phyloP scores from a whole-genome alignment of 2,797 vertebrate genomes.

The Chiloscyllium punctatum region DNA sequence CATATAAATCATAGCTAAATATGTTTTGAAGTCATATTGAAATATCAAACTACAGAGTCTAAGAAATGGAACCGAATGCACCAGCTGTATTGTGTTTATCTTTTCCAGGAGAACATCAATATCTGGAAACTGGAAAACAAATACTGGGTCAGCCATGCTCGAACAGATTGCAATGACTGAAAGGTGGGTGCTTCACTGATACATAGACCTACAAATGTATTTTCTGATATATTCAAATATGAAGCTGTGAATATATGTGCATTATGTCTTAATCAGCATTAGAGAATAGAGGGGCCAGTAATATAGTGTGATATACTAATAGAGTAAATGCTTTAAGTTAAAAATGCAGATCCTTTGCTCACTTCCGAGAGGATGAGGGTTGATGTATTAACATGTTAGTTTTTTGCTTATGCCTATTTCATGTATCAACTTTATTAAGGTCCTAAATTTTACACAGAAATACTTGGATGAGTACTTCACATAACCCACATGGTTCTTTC shows the following conservation, averaged over 20 bases:
- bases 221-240: background rate
- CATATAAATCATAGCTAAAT: background rate
- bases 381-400: background rate
- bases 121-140: conserved; percentile 98
- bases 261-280: background rate
- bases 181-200: conserved; percentile 67
- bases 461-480: background rate
- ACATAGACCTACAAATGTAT: background rate
- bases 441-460: background rate
- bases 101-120: conserved; percentile 87
- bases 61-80: background rate
- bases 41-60: background rate
- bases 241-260: background rate
- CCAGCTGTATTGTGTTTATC: background rate
- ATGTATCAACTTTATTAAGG: background rate
- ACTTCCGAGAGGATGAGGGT: background rate
- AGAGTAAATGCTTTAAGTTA: background rate
- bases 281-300: background rate
- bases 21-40: background rate
- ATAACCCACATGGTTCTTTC: background rate
- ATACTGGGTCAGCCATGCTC: conserved; percentile 95
- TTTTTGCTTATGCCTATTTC: background rate
- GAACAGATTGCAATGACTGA: conserved; percentile 99
- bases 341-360: background rate
- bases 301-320: background rate